Percentiles rank a stretch among this genome's conserved stretches.
Evolutionary conservation across 2,797 vertebrate genomes (phyloP).

Genomic region (Xenops minutus): DNA sequence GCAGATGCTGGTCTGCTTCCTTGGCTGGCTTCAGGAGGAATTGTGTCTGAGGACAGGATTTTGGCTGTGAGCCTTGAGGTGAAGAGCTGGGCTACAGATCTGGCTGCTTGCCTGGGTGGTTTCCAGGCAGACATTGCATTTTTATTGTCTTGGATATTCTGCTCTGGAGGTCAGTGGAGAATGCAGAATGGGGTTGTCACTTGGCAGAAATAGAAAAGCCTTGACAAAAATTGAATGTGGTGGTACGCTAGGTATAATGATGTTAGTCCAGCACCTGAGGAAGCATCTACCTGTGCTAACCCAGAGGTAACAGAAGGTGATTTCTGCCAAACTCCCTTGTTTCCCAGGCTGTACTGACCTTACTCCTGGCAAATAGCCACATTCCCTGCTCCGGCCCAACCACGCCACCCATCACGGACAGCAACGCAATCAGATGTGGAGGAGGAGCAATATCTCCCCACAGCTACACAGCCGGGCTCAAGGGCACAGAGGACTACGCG

Average conservation of each 20-base stretch:
- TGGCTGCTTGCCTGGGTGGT: constrained; percentile 48
- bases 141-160: constrained; percentile 57
- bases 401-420: not conserved
- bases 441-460: constrained; percentile 9
- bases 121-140: constrained; percentile 68
- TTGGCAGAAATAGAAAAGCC: constrained; percentile 23
- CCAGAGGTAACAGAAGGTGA: not conserved
- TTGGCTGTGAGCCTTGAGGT: constrained; percentile 58
- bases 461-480: constrained; percentile 14
- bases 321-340: not conserved
- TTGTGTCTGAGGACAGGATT: constrained; percentile 41
- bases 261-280: not conserved
- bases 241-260: not conserved
- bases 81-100: constrained; percentile 41
- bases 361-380: constrained; percentile 20
- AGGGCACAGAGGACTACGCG: not conserved
- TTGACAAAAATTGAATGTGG: not conserved
- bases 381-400: not conserved
- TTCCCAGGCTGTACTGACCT: constrained; percentile 31
- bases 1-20: constrained; percentile 16
- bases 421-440: not conserved
- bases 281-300: not conserved
- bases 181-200: constrained; percentile 21
- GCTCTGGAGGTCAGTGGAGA: constrained; percentile 36
- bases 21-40: constrained; percentile 6